These are phyloP conservation scores for Rhopilema esculentum DNA, from an alignment of 30 jellyfish, hydroid and myxozoan species.

Conservation along the genomic window DNA sequence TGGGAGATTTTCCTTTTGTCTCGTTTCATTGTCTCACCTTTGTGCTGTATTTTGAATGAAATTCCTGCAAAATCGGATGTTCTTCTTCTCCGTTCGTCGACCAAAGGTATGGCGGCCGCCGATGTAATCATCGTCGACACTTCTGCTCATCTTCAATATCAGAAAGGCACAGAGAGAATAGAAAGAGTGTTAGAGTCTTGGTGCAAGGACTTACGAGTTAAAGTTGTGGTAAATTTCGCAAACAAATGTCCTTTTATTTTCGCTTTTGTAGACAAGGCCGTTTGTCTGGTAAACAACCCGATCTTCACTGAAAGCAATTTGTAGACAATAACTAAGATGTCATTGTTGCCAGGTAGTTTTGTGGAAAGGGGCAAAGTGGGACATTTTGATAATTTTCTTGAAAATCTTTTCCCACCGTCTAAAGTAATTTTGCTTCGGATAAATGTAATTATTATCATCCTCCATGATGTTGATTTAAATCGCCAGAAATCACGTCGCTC, in stretches of 20 bases:
- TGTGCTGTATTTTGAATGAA: slow-evolving; percentile 38
- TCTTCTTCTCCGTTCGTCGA: slow-evolving; percentile 28
- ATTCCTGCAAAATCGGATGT: slow-evolving; percentile 18
- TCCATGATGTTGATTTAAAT: too few species aligned
- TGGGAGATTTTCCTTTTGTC: slow-evolving; percentile 10
- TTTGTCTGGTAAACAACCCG: not conserved
- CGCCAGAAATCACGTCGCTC: too few species aligned
- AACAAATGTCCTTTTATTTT: not conserved
- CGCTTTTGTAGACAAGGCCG: not conserved
- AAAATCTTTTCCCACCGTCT: too few species aligned
- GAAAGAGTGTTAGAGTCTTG: slow-evolving; percentile 52
- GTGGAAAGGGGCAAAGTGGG: too few species aligned
- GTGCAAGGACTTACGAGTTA: slow-evolving; percentile 57
- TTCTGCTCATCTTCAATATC: not conserved
- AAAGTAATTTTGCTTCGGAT: too few species aligned
- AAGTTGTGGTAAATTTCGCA: slow-evolving; percentile 57
- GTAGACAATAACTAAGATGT: not conserved
- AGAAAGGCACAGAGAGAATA: slow-evolving; percentile 34
- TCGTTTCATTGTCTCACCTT: slow-evolving; percentile 11
- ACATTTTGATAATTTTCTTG: too few species aligned
- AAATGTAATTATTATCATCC: too few species aligned
- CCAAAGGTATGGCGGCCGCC: slow-evolving; percentile 72
- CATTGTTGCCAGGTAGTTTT: not conserved
- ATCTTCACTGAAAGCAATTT: slow-evolving; percentile 10
- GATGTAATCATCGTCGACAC: slow-evolving; percentile 38